phyloP scores from a whole-genome alignment of 2,888 invertebrate species.

The Eilema depressum region DNA sequence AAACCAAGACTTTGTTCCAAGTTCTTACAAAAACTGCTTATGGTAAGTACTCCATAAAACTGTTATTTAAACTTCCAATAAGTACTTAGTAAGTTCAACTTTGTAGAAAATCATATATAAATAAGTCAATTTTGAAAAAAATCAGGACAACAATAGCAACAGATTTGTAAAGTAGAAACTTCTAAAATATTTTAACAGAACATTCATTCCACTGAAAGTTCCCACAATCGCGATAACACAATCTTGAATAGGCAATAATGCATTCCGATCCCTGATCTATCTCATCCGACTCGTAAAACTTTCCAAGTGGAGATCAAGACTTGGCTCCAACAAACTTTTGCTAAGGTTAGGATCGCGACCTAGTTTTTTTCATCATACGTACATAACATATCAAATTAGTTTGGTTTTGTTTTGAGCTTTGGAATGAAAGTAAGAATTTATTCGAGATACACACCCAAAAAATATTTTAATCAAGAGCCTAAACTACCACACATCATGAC shows the following conservation, averaged over 20 bases:
- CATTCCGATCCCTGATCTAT: conserved; percentile 77
- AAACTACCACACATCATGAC: no score
- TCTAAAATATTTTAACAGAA: conserved; percentile 14
- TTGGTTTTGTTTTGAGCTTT: neutral
- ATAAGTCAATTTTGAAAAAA: neutral
- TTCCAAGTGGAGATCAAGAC: conserved; percentile 68
- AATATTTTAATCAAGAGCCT: no score
- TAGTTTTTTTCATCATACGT: conserved; percentile 57
- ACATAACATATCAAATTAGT: conserved; percentile 34
- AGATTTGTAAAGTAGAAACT: neutral
- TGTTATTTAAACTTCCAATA: neutral
- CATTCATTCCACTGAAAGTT: conserved; percentile 25
- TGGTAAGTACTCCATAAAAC: no score
- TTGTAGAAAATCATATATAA: neutral
- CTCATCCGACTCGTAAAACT: conserved; percentile 80
- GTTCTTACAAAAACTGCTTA: no score
- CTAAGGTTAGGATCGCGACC: conserved; percentile 58
- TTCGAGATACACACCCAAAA: no score
- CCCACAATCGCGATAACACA: conserved; percentile 61
- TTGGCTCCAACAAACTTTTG: conserved; percentile 71
- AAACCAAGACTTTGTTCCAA: neutral
- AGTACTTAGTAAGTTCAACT: neutral
- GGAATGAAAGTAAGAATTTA: neutral
- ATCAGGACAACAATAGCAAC: neutral
- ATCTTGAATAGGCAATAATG: conserved; percentile 79